Evolutionary conservation across 2,113 vertebrate genomes (phyloP), one percentile per base, ranked within the genome.

Genomic region (Scomber colias): DNA sequence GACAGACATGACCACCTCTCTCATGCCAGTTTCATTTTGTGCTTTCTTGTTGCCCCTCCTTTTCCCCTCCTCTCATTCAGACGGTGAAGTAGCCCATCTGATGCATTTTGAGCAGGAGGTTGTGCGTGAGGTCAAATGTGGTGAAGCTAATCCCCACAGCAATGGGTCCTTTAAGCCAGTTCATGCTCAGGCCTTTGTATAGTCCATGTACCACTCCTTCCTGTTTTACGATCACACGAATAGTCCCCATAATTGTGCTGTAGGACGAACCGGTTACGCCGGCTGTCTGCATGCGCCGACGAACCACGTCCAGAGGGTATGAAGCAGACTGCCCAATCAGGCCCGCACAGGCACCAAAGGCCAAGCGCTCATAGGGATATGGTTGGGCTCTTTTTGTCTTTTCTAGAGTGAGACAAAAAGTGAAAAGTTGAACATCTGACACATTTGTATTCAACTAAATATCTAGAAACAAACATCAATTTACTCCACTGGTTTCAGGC

Each of bases 171-270:
- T 99, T 99, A 24, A 99, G 90, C 98, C 98, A 99, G 94, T 99
- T 99, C 98, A 99, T 99, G 94, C 97, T 99, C 72, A 99, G 95
- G 61, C 98, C 98, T 80, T 99, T 99, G 95, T 99, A 99, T 3
- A 99, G 85, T 62, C 98, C 98, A 0, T 93, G 92, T 67, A 97
- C n/a, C 0, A 97, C 79, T 31, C 98, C 98, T 82, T 98, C 97
- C 66, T 97, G 95, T 0, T 84, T 31, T 5, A 97, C 79, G 3
- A 99, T 97, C 56, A 94, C 92, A 0, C 73, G 85, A 94, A 98
- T 95, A 27, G 98, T 99, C 81, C 92, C 90, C 48, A 93, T 8
- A 65, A 99, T 96, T 60, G 95, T 96, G 65, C 77, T 1, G 83
- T 95, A 97, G 0, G 89, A 92, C 51, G 96, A 95, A 45, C 97